Conservation (phyloP, 2,888 invertebrate genomes). For the Lepas anatifera region DNA sequence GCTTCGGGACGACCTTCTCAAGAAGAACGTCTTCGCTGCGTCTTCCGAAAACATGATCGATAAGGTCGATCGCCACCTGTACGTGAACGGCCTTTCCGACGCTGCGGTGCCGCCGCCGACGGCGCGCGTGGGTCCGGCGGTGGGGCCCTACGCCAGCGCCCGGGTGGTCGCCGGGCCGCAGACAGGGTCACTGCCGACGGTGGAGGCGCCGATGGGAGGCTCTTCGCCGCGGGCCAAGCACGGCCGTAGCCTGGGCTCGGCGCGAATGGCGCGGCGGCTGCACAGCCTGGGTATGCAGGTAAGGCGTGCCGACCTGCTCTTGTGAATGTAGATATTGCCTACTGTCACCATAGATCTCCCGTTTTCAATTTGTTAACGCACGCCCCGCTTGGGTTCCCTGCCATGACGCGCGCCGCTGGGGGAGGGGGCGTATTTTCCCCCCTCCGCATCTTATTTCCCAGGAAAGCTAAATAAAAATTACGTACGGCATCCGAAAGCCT, state of each 20-base stretch:
- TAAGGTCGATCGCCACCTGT: neutral
- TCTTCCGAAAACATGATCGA: neutral
- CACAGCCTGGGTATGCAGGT: neutral
- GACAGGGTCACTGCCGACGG: neutral
- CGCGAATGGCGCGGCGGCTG: neutral
- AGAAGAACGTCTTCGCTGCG: neutral
- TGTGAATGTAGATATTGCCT: too few relatives aligned
- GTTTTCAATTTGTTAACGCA: too few relatives aligned
- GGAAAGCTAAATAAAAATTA: too few relatives aligned
- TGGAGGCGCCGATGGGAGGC: neutral
- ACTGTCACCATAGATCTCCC: too few relatives aligned
- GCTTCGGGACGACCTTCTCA: neutral
- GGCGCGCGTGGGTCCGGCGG: neutral
- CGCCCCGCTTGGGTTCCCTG: too few relatives aligned
- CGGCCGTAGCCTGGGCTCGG: neutral
- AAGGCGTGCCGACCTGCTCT: neutral
- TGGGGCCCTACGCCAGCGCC: neutral
- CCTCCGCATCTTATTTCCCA: too few relatives aligned
- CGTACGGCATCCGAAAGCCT: too few relatives aligned
- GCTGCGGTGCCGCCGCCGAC: neutral
- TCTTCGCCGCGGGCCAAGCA: neutral
- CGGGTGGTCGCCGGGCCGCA: neutral
- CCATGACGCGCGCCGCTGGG: too few relatives aligned
- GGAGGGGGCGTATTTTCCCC: too few relatives aligned
- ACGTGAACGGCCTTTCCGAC: neutral